Evolutionary conservation across 2,113 vertebrate species (phyloP), one percentile per base, ranked within the genome.

Genomic region (Periophthalmodon schlosseri): DNA sequence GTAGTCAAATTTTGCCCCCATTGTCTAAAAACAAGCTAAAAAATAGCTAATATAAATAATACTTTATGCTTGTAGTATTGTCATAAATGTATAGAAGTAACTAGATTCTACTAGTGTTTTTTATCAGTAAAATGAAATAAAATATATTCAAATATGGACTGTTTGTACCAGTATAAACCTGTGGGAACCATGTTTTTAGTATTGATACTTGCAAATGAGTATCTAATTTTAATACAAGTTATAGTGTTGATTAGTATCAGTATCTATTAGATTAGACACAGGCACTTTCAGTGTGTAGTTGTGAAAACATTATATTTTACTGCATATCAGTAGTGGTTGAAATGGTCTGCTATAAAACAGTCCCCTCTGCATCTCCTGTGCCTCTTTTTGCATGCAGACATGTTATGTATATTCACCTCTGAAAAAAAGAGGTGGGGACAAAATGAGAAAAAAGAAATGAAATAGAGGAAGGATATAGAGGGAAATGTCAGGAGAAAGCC

Each of bases 391-490:
- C 79, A 84, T 79, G 73, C 65, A 75, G 68, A 70, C 68, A 69
- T 18, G 61, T 47, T 46, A 49, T 47, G 39, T 46, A 65, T 65
- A 65, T 65, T 65, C 18, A 44, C 21, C 66, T 63, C 73, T 68
- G 69, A 50, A 63, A 68, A 50, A 63, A 68, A 71, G 68, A 68
- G 73, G 66, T 81, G 70, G 78, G 74, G 73, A 79, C 72, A 80
- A 82, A 86, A 84, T 81, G 80, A 78, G 76, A 75, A 82, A 75
- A 80, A 74, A 86, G 75, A 86, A 88, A 89, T 89, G 80, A 86
- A 83, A 86, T 67, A 75, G 81, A 85, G 77, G 75, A 83, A 78
- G 76, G 94, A 89, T 91, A 88, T 84, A 94, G 95, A 94, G 94
- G 82, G 75, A 91, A 87, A 90, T 92, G 87, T 88, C 86, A 87